Base-by-base conservation (phyloP, 53 echinoderm and acorn worm species). In the Holothuria leucospilota region DNA sequence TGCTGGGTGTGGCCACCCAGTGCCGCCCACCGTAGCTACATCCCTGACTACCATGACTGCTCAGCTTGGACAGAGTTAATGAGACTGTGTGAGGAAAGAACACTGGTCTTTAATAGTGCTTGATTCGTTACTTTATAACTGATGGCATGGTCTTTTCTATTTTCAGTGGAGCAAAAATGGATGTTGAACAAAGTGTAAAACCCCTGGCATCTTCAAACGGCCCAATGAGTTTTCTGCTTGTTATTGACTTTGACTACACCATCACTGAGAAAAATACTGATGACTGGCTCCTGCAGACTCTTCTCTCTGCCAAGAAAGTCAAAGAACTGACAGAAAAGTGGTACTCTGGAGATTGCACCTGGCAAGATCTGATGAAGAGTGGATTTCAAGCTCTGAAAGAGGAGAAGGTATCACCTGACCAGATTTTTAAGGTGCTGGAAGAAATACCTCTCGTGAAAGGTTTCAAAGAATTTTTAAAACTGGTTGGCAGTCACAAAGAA, bases 181-280 rank as follows among this genome's bases (percentile, higher is more conserved):
- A 15, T 56, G 18, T 56, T 56, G 14, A 56, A 56, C 56, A 18
- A 56, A 56, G 56, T 56, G n/a, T n/a, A n/a, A 18, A 56, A 56
- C 56, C 56, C 1, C 18, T 16, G 16, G 18, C 56, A 56, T 18
- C 56, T 56, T 18, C 56, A 56, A 16, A 56, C 16, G 56, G 56
- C 56, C 8, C 8, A 56, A 56, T 7, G 56, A 24, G 29, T 51
- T 58, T 74, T 38, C 86, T 95, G 23, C 58, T 95, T 39, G 78
- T 90, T 59, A 72, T 94, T 24, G 99, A 99, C 84, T 99, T 95
- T 85, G 99, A 99, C 81, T 92, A 95, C 82, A 99, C 99, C 56
- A 93, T 99, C 64, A 88, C 95, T 20, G 86, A 95, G 51, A 86
- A 90, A 61, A 99, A 99, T 86, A 88, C 92, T 21, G 99, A 99